Evolutionary conservation across 2,888 invertebrate genomes (phyloP), one percentile per base, ranked within the genome.

Genomic region (Pediacus dermestoides): DNA sequence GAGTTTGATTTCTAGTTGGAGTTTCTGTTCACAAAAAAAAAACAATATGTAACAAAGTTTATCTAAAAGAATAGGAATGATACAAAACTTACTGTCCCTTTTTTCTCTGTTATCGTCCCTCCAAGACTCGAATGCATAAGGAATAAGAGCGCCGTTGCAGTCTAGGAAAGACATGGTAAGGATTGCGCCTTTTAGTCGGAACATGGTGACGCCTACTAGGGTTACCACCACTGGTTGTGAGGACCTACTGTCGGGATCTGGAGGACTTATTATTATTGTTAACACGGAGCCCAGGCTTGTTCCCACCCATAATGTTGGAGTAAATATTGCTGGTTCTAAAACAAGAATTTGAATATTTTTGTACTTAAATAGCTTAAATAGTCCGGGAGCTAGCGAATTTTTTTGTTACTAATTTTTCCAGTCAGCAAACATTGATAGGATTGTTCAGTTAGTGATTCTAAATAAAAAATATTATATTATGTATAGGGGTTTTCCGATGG

Each of bases 221-320:
- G 91, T 85, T 56, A 93, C 83, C 61, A 86, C 82, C 53, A 91
- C 88, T 35, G 90, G 88, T 67, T 91, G 90, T 50, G 86, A 81
- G 65, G 84, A 82, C 62, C 92, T 75, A 53, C 79, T 77, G 67
- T 93, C 92, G 35, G 82, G 75, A 61, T 86, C 83, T 43, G 86
- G 82, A 54, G 88, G 82, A 66, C 80, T 85, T 65, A 97, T 82
- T 70, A 88, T 82, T 71, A 97, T 83, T 48, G 94, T 92, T 61
- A 97, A 79, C 66, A 95, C 90, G 42, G 96, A 94, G 59, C 99
- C 99, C 60, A 91, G 78, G 70, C 92, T 93, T 55, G 96, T 97
- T 60, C 99, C 97, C 60, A 97, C 85, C 97, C 97, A 99, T 52
- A 99, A 74, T 57, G 94, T 94, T 53, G 97, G 94, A 60, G 78